A percentile compares a stretch with the other conserved stretches of the same genome.
phyloP scores from a whole-genome alignment of 2,888 invertebrate genomes.

The Drosophila putrida region DNA sequence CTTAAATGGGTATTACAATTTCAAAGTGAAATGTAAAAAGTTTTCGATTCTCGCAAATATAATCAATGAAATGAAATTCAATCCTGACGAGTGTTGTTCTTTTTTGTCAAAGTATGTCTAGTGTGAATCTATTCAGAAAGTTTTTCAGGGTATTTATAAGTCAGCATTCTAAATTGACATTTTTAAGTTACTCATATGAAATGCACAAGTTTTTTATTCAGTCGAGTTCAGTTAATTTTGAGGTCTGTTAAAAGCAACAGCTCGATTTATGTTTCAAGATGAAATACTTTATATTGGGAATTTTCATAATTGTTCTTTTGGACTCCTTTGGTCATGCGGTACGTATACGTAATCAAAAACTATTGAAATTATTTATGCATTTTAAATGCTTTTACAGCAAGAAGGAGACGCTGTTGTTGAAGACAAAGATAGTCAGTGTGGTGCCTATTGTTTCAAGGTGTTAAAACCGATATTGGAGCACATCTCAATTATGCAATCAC shows the following conservation, averaged over 20 bases:
- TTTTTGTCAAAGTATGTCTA: too few relatives aligned
- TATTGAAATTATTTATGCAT: not conserved
- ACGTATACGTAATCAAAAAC: not conserved
- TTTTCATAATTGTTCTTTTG: not conserved
- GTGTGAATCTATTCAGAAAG: not conserved
- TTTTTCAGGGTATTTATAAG: not conserved
- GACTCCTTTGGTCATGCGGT: conserved; percentile 3
- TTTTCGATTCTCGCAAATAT: too few relatives aligned
- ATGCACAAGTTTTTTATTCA: not conserved
- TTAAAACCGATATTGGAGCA: conserved; percentile 34
- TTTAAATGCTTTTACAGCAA: not conserved
- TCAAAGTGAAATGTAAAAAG: too few relatives aligned
- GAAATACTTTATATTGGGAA: not conserved
- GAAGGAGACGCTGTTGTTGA: not conserved
- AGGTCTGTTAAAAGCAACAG: not conserved
- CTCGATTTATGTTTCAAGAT: not conserved
- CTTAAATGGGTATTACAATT: not conserved
- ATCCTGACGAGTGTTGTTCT: too few relatives aligned
- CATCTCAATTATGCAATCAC: not conserved
- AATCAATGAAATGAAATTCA: too few relatives aligned
- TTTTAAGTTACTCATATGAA: not conserved
- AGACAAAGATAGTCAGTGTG: conserved; percentile 3
- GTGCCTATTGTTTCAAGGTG: conserved; percentile 21
- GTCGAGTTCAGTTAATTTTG: conserved; percentile 4
- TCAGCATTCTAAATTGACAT: not conserved